Base-by-base conservation (phyloP, 2,113 vertebrate genomes). In the Naja naja region DNA sequence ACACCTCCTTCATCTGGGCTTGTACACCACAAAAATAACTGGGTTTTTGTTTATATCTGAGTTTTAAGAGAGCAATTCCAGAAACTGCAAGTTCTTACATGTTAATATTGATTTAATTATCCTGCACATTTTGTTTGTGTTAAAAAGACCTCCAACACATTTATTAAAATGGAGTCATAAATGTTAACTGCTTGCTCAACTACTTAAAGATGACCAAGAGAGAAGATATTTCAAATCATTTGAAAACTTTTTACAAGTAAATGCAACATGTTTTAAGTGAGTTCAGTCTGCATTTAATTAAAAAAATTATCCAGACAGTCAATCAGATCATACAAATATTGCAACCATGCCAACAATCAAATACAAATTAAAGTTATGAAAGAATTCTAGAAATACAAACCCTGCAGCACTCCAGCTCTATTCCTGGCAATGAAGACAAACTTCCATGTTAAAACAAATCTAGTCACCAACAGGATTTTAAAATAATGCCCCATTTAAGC, bases 41-140 rank as follows among this genome's bases (percentile, higher is more conserved):
- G 94, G 90, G 12, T 89, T 96, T 96, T 96, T 97, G 95, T 97
- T 97, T 96, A 95, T 69, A 95, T 95, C 94, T 93, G 58, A 94
- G 94, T 94, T 97, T 97, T 95, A 96, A 93, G 94, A 96, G 93
- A 96, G 91, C 94, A 95, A 90, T 95, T 97, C 95, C 96, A 97
- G 96, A 97, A 97, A 97, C 92, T 16, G 94, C 93, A 95, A 93
- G 91, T 88, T 91, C 95, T 95, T 96, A 92, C 94, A 97, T 87
- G 91, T 91, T 95, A 93, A 91, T 91, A 95, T 1, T 95, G 95
- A 92, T 97, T 96, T 95, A 96, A 97, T 97, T 95, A 96, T 94
- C 90, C 56, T 20, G 54, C 94, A 90, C 0, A 1, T 88, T 94
- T 92, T 94, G 85, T 94, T 96, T 95, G 93, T 89, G 64, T 91